Percentiles rank a stretch among this genome's conserved stretches.
Evolutionary conservation across 2,888 invertebrate species (phyloP).

Genomic region (Pyralis farinalis): DNA sequence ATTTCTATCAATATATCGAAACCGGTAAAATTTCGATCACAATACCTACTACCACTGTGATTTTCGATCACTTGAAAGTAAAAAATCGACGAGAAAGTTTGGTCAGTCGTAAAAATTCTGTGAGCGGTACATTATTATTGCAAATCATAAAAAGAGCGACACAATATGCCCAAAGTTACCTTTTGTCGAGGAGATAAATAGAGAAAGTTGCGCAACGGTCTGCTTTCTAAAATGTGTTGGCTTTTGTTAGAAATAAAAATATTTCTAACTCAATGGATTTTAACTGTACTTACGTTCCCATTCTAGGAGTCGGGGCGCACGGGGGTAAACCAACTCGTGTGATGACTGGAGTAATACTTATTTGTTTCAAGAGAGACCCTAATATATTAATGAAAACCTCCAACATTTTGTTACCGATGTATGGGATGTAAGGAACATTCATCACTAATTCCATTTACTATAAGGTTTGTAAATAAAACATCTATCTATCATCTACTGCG

Average conservation of each 20-base stretch:
- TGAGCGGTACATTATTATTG: constrained; percentile 36
- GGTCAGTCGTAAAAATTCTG: constrained; percentile 29
- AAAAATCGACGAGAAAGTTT: constrained; percentile 41
- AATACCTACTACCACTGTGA: too few species aligned
- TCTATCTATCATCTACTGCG: too few species aligned
- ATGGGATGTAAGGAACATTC: too few species aligned
- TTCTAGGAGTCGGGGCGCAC: constrained; percentile 21
- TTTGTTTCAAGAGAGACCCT: too few species aligned
- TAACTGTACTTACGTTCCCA: constrained; percentile 35
- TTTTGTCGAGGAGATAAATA: constrained; percentile 67
- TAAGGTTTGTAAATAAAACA: too few species aligned
- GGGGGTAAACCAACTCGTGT: constrained; percentile 13
- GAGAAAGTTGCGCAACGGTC: constrained; percentile 75
- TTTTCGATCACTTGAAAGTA: too few species aligned
- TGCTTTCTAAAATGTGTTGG: constrained; percentile 65
- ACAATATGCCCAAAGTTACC: constrained; percentile 55
- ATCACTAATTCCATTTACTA: too few species aligned
- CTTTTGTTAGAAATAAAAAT: constrained; percentile 37
- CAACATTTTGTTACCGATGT: too few species aligned
- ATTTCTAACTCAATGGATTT: constrained; percentile 31
- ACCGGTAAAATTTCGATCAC: too few species aligned
- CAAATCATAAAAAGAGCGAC: constrained; percentile 48
- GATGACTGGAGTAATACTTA: not conserved
- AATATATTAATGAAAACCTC: too few species aligned
- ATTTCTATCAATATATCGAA: too few species aligned